phyloP scores from a whole-genome alignment of 1,140 invertebrate species.

The Zaprionus gabonicus region DNA sequence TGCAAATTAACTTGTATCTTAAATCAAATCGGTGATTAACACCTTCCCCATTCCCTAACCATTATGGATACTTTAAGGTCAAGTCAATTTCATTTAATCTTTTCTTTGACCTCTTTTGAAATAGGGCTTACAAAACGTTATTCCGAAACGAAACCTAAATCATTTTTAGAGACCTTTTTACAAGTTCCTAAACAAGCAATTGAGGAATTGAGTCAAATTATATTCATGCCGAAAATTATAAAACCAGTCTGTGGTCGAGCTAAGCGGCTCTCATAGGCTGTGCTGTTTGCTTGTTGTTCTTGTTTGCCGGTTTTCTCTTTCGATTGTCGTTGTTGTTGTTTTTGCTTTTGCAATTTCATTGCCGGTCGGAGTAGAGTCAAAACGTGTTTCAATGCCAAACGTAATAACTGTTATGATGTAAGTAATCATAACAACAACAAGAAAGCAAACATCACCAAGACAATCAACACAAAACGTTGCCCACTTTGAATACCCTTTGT shows the following conservation, averaged over 20 bases:
- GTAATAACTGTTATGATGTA: slow-evolving; percentile 83
- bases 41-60: neutral
- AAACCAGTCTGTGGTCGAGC: slow-evolving; percentile 35
- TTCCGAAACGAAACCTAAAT: slow-evolving; percentile 7
- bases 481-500: slow-evolving; percentile 3
- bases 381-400: slow-evolving; percentile 83
- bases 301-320: slow-evolving; percentile 51
- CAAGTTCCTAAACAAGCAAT: slow-evolving; percentile 35
- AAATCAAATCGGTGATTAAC: neutral
- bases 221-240: slow-evolving; percentile 14
- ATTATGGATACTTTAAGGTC: neutral
- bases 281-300: slow-evolving; percentile 30
- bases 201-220: slow-evolving; percentile 14
- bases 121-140: slow-evolving; percentile 10
- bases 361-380: slow-evolving; percentile 60
- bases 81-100: neutral
- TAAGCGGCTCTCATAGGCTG: slow-evolving; percentile 13
- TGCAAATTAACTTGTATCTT: too few relatives aligned
- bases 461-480: neutral
- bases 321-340: slow-evolving; percentile 43
- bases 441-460: slow-evolving; percentile 15
- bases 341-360: slow-evolving; percentile 69
- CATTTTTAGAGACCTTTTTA: slow-evolving; percentile 15
- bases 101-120: neutral
- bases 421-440: slow-evolving; percentile 50